Base-by-base conservation (phyloP, 2,888 invertebrate species). In the Meliscaeva auricollis region DNA sequence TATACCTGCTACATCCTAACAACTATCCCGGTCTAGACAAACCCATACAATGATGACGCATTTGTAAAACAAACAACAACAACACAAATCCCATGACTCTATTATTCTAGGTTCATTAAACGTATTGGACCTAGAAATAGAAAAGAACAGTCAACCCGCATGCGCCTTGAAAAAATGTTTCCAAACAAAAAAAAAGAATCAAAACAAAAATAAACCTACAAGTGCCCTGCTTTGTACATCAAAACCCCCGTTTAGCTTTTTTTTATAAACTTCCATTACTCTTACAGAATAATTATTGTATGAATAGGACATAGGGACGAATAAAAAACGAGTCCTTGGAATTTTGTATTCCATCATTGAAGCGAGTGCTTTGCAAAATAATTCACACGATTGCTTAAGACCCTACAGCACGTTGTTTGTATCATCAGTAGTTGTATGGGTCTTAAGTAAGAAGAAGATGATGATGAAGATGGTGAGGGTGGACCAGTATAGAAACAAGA, bases 371-470 rank as follows among this genome's bases (percentile, higher is more conserved):
- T 81, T 76, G 85, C 76, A 85, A 85, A 85, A 85, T 81, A 81
- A 73, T 85, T 85, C 85, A 85, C 85, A 85, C 85, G 77, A 81
- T 72, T 81, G 62, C 50, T 62, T 50, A 70, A 72, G 85, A 85
- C 76, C 77, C 85, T 73, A 69, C 85, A 77, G 66, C 30, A 74
- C 52, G 46, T 32, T 54, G 58, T 46, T 48, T 56, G 58, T 56
- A 60, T 58, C 35, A n/a, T n/a, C n/a, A n/a, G n/a, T n/a, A n/a
- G n/a, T 1, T 38, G 17, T 35, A 38, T 13, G 2, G 35, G 20
- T 38, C 58, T 44, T 15, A n/a, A n/a, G 3, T 30, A 54, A n/a
- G n/a, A n/a, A n/a, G 54, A 60, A 44, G 20, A 72, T 20, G 48
- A 56, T 56, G 60, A 72, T 48, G 41, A 62, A 44, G 54, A 62